Evolutionary conservation across 1,140 invertebrate species (phyloP).

Genomic region (Zaprionus ornatus): DNA sequence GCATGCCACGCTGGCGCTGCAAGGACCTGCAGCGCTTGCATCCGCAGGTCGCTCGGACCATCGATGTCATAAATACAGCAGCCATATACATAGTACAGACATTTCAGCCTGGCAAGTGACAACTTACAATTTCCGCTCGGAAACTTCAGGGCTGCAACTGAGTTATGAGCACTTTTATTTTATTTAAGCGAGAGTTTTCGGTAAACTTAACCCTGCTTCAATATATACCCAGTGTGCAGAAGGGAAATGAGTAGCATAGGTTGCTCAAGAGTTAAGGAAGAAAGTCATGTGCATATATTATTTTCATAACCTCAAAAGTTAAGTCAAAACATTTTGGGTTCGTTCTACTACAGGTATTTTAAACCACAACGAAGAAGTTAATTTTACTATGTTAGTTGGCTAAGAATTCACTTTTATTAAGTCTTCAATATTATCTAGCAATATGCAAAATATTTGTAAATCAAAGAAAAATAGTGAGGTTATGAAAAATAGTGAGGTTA

Average conservation of each 20-base stretch:
- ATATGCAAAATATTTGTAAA: too few relatives aligned
- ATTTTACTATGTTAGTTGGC: too few relatives aligned
- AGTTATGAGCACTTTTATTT: slow-evolving; percentile 36
- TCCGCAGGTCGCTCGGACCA: slow-evolving; percentile 6
- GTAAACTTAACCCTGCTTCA: slow-evolving; percentile 5
- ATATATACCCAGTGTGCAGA: not conserved
- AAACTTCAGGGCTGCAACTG: slow-evolving; percentile 40
- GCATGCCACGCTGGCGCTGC: not conserved
- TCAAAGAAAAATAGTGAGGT: too few relatives aligned
- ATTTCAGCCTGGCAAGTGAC: slow-evolving; percentile 35
- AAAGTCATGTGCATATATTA: too few relatives aligned
- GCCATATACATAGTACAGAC: not conserved
- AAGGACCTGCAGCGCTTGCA: slow-evolving; percentile 29
- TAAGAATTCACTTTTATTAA: too few relatives aligned
- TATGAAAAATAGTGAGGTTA: too few relatives aligned
- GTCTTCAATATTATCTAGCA: too few relatives aligned
- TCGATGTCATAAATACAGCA: slow-evolving; percentile 32
- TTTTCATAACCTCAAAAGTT: too few relatives aligned
- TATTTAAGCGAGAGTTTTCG: not conserved
- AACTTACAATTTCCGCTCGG: slow-evolving; percentile 50
- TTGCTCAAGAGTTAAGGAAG: not conserved
- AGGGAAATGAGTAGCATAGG: not conserved
- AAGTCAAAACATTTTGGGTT: too few relatives aligned
- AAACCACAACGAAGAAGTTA: too few relatives aligned
- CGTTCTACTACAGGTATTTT: too few relatives aligned